These are phyloP conservation scores for Eptesicus fuscus DNA, from an alignment of 2,113 vertebrate genomes.

Conservation along the genomic window DNA sequence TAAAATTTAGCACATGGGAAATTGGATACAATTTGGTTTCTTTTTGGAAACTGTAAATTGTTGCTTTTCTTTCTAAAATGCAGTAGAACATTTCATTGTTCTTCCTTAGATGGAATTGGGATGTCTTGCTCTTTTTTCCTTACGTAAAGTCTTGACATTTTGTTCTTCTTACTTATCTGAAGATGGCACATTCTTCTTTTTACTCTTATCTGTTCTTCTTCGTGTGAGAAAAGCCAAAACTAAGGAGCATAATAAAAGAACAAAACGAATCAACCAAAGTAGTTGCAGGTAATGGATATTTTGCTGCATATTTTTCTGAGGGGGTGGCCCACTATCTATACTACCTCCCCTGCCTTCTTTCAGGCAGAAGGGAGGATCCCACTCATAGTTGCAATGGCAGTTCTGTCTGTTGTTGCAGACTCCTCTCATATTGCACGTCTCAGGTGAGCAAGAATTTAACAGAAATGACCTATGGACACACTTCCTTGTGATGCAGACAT, in stretches of 20 bases:
- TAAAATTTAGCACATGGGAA: not conserved
- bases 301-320: not conserved
- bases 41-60: not conserved
- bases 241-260: not conserved
- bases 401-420: conserved; percentile 70
- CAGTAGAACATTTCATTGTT: not conserved
- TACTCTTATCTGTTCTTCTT: too few relatives aligned
- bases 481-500: conserved; percentile 33
- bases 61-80: not conserved
- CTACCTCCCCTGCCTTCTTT: conserved; percentile 63
- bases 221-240: too few relatives aligned
- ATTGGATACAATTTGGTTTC: not conserved
- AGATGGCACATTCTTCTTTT: too few relatives aligned
- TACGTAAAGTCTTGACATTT: not conserved
- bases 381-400: conserved; percentile 65
- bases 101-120: not conserved
- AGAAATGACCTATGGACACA: not conserved
- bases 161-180: too few relatives aligned
- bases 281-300: too few relatives aligned
- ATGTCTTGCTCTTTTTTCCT: not conserved
- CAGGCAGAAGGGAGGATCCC: conserved; percentile 65
- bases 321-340: conserved; percentile 71
- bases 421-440: conserved; percentile 57
- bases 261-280: not conserved
- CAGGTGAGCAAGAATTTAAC: rapidly evolving